These are phyloP conservation scores for Dendrocopos noguchii DNA, from an alignment of 2,113 vertebrate genomes.

Conservation along the genomic window DNA sequence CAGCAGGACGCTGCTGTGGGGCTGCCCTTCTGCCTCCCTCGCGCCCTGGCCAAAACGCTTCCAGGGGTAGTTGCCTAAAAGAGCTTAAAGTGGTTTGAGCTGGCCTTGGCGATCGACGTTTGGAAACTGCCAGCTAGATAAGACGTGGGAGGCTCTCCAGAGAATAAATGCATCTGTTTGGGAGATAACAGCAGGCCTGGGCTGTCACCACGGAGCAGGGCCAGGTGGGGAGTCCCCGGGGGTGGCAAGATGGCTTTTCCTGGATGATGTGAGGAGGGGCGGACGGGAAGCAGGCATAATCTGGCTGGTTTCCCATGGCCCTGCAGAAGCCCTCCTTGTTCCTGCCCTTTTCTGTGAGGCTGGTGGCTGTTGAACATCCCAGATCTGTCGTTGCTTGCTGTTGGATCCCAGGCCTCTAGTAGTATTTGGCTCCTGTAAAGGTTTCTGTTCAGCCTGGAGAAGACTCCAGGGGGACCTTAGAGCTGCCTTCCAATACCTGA, in stretches of 20 bases:
- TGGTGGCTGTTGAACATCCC: fast-evolving
- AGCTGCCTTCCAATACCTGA: too few relatives aligned
- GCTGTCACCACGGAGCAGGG: background rate
- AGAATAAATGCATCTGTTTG: constrained; percentile 37
- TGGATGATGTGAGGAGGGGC: background rate
- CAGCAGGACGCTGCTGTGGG: background rate
- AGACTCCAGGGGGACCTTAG: too few relatives aligned
- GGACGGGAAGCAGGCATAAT: background rate
- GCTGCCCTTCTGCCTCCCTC: background rate
- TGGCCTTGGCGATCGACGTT: background rate
- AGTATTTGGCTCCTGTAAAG: background rate
- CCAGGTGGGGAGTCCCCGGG: constrained; percentile 37
- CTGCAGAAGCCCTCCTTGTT: background rate
- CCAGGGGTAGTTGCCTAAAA: background rate
- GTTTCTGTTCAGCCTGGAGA: background rate
- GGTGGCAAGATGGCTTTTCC: background rate
- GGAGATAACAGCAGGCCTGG: constrained; percentile 45
- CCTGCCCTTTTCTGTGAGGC: background rate
- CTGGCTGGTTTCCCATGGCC: background rate
- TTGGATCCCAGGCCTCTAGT: background rate
- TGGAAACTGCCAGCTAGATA: constrained; percentile 14
- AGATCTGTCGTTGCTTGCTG: background rate
- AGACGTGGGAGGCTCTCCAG: constrained; percentile 36
- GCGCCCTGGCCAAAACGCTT: background rate
- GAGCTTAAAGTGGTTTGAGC: constrained; percentile 13